Base-by-base conservation (phyloP, 2,888 invertebrate species). In the Drosophila anomelani region DNA sequence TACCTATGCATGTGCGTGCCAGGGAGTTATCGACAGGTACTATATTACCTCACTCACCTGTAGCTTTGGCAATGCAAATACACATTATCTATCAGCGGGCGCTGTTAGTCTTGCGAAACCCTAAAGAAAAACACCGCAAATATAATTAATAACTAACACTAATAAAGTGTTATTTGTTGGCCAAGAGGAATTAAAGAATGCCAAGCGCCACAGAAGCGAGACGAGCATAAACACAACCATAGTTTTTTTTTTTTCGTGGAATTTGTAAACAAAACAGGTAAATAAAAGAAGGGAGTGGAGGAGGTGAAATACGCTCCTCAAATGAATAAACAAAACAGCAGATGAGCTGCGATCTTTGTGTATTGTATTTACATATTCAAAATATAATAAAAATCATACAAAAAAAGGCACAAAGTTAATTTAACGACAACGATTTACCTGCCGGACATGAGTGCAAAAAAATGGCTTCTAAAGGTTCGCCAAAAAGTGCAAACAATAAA, bases 401-500 rank as follows among this genome's bases (percentile, higher is more conserved):
- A 46, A 64, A 74, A 80, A 66, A 73, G 57, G n/a, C 59, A 59
- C 26, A 68, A 62, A 56, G 26, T 79, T n/a, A 36, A 75, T 72
- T 71, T 76, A 73, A 77, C 53, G 62, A 74, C 71, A 63, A 62
- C 54, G 39, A 84, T 58, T 58, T 81, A 77, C 75, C 68, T 82
- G 82, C 79, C 88, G 88, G 88, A 82, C 77, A 79, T 68, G 34
- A 58, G 61, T 46, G 59, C 71, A 64, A 73, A 58, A 68, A 73
- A 58, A 67, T 59, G 46, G 41, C 26, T 49, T 62, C n/a, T 17
- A 62, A 62, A 56, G 47, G 54, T 55, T 41, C 20, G 43, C 43
- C 12, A 49, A 36, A 54, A 66, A 58, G 44, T 36, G 36, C 55
- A 71, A 75, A 39, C 69, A 68, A 71, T 67, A 75, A 75, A 70